Percentiles rank a stretch among this genome's conserved stretches.
These are phyloP conservation scores for Phaenicophaeus curvirostris DNA, from an alignment of 2,797 vertebrate genomes.

Conservation along the genomic window DNA sequence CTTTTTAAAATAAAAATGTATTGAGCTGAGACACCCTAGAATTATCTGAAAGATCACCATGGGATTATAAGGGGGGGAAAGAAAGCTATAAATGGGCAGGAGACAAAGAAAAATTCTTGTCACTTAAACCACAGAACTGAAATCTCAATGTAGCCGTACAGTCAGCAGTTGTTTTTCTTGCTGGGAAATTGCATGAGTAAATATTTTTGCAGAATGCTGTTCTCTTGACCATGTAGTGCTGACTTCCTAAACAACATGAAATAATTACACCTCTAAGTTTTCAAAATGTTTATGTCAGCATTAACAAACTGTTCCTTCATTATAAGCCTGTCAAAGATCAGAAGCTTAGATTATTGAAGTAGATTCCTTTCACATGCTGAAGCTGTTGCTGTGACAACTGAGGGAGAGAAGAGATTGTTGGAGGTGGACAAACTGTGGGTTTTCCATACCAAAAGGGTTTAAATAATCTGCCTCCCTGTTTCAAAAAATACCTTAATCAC, in stretches of 20 bases:
- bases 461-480: constrained; percentile 44
- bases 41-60: not conserved
- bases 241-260: constrained; percentile 72
- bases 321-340: constrained; percentile 80
- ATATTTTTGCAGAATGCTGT: constrained; percentile 65
- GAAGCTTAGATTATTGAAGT: constrained; percentile 81
- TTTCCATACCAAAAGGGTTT: constrained; percentile 61
- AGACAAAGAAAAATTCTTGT: constrained; percentile 26
- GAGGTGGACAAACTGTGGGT: constrained; percentile 51
- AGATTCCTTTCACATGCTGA: constrained; percentile 79
- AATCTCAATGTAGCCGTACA: constrained; percentile 8
- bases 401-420: constrained; percentile 28
- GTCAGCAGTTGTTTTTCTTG: constrained; percentile 59
- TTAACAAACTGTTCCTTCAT: constrained; percentile 82
- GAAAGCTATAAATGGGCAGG: not conserved
- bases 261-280: constrained; percentile 71
- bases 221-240: constrained; percentile 38
- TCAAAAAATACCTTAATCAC: constrained; percentile 30
- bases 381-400: constrained; percentile 80
- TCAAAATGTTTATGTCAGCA: constrained; percentile 78
- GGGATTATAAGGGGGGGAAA: not conserved
- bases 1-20: not conserved
- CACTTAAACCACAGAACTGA: not conserved
- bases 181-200: constrained; percentile 69
- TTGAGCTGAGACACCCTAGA: not conserved